These are phyloP conservation scores for Morone chrysops DNA, from an alignment of 2,113 vertebrate genomes.

Conservation along the genomic window DNA sequence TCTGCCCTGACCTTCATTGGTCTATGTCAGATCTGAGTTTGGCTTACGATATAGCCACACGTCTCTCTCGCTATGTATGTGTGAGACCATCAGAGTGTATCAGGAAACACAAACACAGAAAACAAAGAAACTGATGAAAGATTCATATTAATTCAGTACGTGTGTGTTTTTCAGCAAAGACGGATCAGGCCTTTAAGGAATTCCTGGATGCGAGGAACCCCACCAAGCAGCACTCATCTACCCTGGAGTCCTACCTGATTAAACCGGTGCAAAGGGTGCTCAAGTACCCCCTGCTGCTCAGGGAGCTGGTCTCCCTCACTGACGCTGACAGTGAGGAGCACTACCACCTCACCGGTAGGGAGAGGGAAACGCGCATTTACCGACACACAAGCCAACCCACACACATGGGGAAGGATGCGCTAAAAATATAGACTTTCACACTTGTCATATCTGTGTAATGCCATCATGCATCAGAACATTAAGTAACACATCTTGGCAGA, in stretches of 20 bases:
- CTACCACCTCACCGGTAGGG: constrained; percentile 93
- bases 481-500: not conserved
- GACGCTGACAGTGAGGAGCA: constrained; percentile 96
- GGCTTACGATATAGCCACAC: not conserved
- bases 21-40: not conserved
- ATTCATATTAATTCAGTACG: constrained; percentile 18
- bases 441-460: constrained; percentile 6
- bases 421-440: constrained; percentile 34
- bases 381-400: not conserved
- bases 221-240: constrained; percentile 96
- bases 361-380: not conserved
- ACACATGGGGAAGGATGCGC: not conserved
- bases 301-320: constrained; percentile 95
- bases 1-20: constrained; percentile 9
- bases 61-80: not conserved
- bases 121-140: not conserved
- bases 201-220: constrained; percentile 95
- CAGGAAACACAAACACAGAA: not conserved
- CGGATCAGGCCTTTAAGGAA: constrained; percentile 93
- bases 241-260: constrained; percentile 97
- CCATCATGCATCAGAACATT: not conserved
- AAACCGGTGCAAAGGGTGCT: constrained; percentile 98
- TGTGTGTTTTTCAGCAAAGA: constrained; percentile 86
- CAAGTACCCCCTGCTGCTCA: constrained; percentile 96
- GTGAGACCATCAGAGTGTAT: not conserved